Conservation (phyloP, 2,888 invertebrate species). For the Xiphydria camelus region DNA sequence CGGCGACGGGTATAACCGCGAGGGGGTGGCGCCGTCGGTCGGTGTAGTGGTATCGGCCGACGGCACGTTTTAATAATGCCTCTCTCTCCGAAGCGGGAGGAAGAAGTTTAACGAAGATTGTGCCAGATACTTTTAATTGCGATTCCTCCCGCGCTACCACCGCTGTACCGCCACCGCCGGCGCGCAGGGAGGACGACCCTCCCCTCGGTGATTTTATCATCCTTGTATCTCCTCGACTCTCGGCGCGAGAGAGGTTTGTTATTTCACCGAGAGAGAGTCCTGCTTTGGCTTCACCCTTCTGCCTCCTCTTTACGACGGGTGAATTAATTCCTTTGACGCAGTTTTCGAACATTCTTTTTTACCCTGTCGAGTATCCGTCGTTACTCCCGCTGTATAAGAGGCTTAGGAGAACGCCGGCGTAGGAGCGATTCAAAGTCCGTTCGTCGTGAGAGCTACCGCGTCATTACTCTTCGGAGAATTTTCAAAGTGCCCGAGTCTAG, state of each 20-base stretch:
- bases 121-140: slow-evolving; percentile 57
- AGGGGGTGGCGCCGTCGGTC: slow-evolving; percentile 8
- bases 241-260: slow-evolving; percentile 42
- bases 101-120: slow-evolving; percentile 57
- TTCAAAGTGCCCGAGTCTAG: too few relatives aligned
- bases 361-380: too few relatives aligned
- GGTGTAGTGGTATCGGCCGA: slow-evolving; percentile 42
- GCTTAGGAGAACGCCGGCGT: too few relatives aligned
- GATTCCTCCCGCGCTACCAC: slow-evolving; percentile 43
- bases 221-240: slow-evolving; percentile 45
- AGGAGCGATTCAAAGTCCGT: too few relatives aligned
- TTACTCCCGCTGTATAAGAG: too few relatives aligned
- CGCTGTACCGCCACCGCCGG: not conserved
- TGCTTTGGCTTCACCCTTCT: not conserved
- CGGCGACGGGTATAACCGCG: slow-evolving; percentile 16
- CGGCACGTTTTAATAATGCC: slow-evolving; percentile 53
- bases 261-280: slow-evolving; percentile 36
- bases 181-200: too few relatives aligned
- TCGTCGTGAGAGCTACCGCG: too few relatives aligned
- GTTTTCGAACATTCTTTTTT: too few relatives aligned
- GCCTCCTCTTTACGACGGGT: not conserved
- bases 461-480: too few relatives aligned
- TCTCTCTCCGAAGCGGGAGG: slow-evolving; percentile 33
- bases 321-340: too few relatives aligned
- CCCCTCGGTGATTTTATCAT: slow-evolving; percentile 47